Evolutionary conservation across 1,140 invertebrate genomes (phyloP).

Genomic region (Tetragnatha versicolor): DNA sequence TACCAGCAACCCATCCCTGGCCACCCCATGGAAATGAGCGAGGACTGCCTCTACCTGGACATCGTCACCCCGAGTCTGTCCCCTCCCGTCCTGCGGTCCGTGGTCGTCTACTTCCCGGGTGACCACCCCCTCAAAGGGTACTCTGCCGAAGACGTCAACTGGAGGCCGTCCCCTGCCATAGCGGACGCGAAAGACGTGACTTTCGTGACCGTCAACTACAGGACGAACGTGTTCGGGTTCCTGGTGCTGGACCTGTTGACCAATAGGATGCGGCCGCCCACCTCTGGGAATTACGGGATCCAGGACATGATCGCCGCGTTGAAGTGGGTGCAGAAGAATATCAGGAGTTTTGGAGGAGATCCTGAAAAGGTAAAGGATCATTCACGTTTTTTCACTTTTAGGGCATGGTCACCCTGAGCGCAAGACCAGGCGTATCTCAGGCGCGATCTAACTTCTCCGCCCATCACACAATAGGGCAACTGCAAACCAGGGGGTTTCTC

Average conservation of each 20-base stretch:
- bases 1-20: constrained; percentile 69
- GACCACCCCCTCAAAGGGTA: constrained; percentile 63
- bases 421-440: no score
- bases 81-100: constrained; percentile 77
- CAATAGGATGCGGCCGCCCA: constrained; percentile 64
- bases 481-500: no score
- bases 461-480: no score
- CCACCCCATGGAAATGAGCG: constrained; percentile 69
- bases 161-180: constrained; percentile 67
- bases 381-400: no score
- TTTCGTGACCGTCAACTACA: constrained; percentile 82
- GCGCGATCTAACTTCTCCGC: no score
- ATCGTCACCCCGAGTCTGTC: constrained; percentile 65
- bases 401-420: no score
- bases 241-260: constrained; percentile 75
- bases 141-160: constrained; percentile 58
- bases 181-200: constrained; percentile 79
- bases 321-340: constrained; percentile 78
- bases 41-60: constrained; percentile 83
- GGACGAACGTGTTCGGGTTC: constrained; percentile 78
- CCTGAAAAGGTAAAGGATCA: constrained; percentile 61
- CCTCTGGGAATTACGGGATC: constrained; percentile 86
- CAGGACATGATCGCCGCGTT: constrained; percentile 80
- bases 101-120: constrained; percentile 81
- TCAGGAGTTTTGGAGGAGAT: constrained; percentile 83